These are phyloP conservation scores for Tipula vernalis DNA, from an alignment of 2,888 invertebrate genomes.

Conservation along the genomic window DNA sequence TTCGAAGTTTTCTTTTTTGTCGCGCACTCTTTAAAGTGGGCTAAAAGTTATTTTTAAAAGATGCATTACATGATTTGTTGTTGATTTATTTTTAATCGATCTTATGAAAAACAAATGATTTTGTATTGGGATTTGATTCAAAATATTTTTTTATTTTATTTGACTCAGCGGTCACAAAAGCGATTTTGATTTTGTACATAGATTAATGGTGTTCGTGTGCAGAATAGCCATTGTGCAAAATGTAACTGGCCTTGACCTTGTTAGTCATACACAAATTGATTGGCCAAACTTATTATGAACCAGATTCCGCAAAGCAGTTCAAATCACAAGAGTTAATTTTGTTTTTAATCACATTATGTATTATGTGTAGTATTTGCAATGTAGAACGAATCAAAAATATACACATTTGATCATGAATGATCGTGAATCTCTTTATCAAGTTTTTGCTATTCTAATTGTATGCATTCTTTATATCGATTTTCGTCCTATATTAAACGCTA, in stretches of 20 bases:
- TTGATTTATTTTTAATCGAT: neutral
- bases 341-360: too few relatives aligned
- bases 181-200: neutral
- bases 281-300: too few relatives aligned
- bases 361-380: too few relatives aligned
- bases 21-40: neutral
- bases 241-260: neutral
- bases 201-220: neutral
- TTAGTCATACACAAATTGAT: neutral
- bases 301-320: neutral
- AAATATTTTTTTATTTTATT: neutral
- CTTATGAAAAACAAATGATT: neutral
- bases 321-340: too few relatives aligned
- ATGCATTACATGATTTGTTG: neutral
- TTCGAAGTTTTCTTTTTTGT: neutral
- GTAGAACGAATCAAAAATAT: too few relatives aligned
- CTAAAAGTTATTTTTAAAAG: neutral
- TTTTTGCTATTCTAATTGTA: too few relatives aligned
- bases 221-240: neutral
- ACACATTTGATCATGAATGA: too few relatives aligned
- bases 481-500: too few relatives aligned
- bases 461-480: too few relatives aligned
- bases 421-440: too few relatives aligned
- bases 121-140: neutral
- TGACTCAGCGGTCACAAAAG: neutral